Percentiles rank a stretch among this genome's conserved stretches.
Conservation (phyloP, 2,797 vertebrate genomes). For the Notamacropus eugenii region DNA sequence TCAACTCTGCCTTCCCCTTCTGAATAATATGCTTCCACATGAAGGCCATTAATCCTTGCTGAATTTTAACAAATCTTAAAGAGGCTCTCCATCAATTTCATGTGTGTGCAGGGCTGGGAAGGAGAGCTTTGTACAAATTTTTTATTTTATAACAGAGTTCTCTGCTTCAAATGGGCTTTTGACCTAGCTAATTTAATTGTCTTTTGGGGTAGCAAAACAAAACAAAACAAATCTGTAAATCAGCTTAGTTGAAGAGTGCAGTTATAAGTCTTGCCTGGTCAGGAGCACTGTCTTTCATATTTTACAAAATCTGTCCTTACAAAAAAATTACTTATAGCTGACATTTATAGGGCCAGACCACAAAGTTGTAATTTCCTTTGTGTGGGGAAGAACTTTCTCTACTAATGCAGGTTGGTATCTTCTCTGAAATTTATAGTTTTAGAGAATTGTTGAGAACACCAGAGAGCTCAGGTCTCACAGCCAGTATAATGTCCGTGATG, state of each 20-base stretch:
- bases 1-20: conserved; percentile 55
- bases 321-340: neutral
- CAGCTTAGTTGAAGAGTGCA: conserved; percentile 62
- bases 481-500: neutral
- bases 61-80: conserved; percentile 69
- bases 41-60: conserved; percentile 71
- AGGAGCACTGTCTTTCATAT: conserved; percentile 35
- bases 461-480: neutral
- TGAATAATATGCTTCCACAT: conserved; percentile 58
- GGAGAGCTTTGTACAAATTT: conserved; percentile 65
- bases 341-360: neutral
- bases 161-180: conserved; percentile 70
- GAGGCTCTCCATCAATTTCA: conserved; percentile 72
- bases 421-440: neutral
- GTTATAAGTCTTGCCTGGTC: conserved; percentile 49
- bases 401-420: neutral
- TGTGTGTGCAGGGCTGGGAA: conserved; percentile 45
- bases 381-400: neutral
- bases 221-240: conserved; percentile 58
- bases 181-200: conserved; percentile 77
- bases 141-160: conserved; percentile 73
- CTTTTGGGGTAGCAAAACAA: conserved; percentile 71
- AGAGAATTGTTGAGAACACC: neutral
- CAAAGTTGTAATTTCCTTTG: neutral
- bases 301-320: neutral